These are phyloP conservation scores for Toxotes lorentzi DNA, from an alignment of 2,797 vertebrate genomes.

Conservation along the genomic window DNA sequence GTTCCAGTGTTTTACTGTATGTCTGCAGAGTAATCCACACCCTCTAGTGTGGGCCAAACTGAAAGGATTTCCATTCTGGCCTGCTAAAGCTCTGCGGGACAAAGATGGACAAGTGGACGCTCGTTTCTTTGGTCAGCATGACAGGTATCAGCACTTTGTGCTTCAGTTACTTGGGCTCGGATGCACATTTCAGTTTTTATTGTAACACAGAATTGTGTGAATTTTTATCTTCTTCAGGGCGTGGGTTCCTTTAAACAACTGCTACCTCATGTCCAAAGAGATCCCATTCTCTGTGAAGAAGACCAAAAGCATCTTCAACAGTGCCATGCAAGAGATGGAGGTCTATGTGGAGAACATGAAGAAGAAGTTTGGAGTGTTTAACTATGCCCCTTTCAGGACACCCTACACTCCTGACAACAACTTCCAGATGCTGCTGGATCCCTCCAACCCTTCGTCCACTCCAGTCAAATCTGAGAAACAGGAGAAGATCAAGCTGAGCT, in stretches of 20 bases:
- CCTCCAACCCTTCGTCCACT: constrained; percentile 91
- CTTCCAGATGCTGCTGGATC: constrained; percentile 97
- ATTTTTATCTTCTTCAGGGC: constrained; percentile 85
- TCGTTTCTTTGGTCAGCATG: constrained; percentile 98
- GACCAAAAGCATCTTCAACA: constrained; percentile 99
- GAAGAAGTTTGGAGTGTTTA: constrained; percentile 96
- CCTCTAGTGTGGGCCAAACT: constrained; percentile 99
- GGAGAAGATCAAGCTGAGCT: constrained; percentile 97
- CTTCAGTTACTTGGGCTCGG: constrained; percentile 9
- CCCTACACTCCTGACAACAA: constrained; percentile 97
- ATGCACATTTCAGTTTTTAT: constrained; percentile 1
- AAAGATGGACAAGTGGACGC: constrained; percentile 99
- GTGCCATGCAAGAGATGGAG: constrained; percentile 99
- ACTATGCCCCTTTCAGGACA: constrained; percentile 97
- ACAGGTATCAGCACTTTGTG: constrained; percentile 86
- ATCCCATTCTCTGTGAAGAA: constrained; percentile 99
- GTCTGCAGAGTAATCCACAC: constrained; percentile 96
- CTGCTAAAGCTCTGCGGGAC: constrained; percentile 97
- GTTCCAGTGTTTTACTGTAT: constrained; percentile 58
- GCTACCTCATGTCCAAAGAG: constrained; percentile 99
- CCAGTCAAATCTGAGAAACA: constrained; percentile 93
- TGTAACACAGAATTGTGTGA: constrained; percentile 5
- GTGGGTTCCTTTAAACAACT: constrained; percentile 99
- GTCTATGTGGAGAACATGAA: constrained; percentile 98
- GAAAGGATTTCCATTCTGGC: constrained; percentile 99